These are phyloP conservation scores for Drosophila subobscura DNA, from an alignment of 1,140 invertebrate genomes.

Conservation along the genomic window DNA sequence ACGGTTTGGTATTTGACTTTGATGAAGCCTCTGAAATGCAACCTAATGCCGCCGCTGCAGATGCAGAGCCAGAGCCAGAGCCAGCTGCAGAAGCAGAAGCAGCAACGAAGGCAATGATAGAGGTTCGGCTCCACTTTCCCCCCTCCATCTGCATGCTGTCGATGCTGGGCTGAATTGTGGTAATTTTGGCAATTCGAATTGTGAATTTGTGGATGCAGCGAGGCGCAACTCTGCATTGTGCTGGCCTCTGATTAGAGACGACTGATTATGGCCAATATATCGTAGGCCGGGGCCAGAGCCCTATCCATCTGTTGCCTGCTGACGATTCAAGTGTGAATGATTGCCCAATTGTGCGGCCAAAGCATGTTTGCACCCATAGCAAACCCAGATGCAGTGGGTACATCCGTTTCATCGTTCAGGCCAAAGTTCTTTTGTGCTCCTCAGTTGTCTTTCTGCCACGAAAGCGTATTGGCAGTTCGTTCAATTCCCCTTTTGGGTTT, in stretches of 20 bases:
- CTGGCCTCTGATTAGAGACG: slow-evolving; percentile 63
- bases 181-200: slow-evolving; percentile 49
- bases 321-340: slow-evolving; percentile 63
- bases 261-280: slow-evolving; percentile 64
- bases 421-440: too few relatives aligned
- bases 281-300: slow-evolving; percentile 30
- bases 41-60: slow-evolving; percentile 16
- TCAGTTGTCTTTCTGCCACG: too few relatives aligned
- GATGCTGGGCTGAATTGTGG: slow-evolving; percentile 46
- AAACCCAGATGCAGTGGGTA: not conserved
- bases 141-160: slow-evolving; percentile 8
- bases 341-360: slow-evolving; percentile 53
- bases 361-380: slow-evolving; percentile 22
- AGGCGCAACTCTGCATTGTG: slow-evolving; percentile 30
- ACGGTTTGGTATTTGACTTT: slow-evolving; percentile 70
- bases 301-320: slow-evolving; percentile 33
- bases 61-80: not conserved
- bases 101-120: not conserved
- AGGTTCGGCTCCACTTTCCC: not conserved
- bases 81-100: too few relatives aligned
- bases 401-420: not conserved
- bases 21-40: slow-evolving; percentile 44
- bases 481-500: not conserved
- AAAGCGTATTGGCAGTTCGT: slow-evolving; percentile 25
- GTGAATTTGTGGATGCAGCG: slow-evolving; percentile 44